Percentiles rank a stretch among this genome's conserved stretches.
Conservation (phyloP, 1,140 invertebrate genomes). For the Bacillus rossius region DNA sequence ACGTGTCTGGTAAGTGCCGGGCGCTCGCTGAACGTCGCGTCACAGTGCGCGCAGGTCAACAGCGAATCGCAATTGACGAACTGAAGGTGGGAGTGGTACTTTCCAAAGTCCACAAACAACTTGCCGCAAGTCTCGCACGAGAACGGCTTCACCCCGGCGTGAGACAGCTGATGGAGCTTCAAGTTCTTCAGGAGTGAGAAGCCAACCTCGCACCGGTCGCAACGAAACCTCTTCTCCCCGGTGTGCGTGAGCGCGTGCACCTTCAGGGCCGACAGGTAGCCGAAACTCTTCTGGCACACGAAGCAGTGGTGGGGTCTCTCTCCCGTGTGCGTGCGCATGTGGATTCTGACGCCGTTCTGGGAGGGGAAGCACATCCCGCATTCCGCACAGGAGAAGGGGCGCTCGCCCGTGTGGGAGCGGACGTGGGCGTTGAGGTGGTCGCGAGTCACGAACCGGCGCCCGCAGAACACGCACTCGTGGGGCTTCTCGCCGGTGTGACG, state of each 20-base stretch:
- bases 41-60: neutral
- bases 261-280: slow-evolving; percentile 31
- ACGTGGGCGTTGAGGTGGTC: neutral
- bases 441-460: neutral
- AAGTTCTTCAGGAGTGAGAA: slow-evolving; percentile 35
- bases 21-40: neutral
- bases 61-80: neutral
- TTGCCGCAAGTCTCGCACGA: slow-evolving; percentile 27
- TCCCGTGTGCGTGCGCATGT: slow-evolving; percentile 41
- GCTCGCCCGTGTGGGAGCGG: neutral
- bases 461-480: neutral
- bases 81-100: neutral
- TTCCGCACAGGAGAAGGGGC: neutral
- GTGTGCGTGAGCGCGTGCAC: slow-evolving; percentile 31
- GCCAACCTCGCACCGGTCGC: slow-evolving; percentile 32
- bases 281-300: slow-evolving; percentile 30
- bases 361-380: neutral
- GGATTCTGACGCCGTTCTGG: slow-evolving; percentile 31
- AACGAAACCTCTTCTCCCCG: slow-evolving; percentile 31
- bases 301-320: slow-evolving; percentile 47
- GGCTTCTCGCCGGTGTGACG: slow-evolving; percentile 3
- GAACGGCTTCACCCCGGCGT: slow-evolving; percentile 33
- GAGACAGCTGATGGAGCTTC: slow-evolving; percentile 34
- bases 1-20: neutral
- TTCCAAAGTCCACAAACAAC: neutral